A percentile compares a stretch with the other conserved stretches of the same genome.
Evolutionary conservation across 1,140 invertebrate species (phyloP).

Genomic region (Drosophila parabipectinata): DNA sequence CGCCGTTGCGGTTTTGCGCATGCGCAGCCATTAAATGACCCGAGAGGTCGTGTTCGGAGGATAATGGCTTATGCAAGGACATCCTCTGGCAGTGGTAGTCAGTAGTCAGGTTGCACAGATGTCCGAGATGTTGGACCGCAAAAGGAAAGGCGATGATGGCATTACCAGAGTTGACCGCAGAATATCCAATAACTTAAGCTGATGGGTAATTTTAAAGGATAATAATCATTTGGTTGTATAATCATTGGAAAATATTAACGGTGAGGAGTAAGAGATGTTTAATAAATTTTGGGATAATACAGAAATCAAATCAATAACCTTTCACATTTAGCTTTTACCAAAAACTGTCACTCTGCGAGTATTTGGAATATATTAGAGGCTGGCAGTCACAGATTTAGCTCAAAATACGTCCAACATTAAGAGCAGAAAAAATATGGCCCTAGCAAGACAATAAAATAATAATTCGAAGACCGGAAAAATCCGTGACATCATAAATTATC

Average conservation of each 20-base stretch:
- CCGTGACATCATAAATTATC: slow-evolving; percentile 83
- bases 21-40: slow-evolving; percentile 55
- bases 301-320: background rate
- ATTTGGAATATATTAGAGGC: slow-evolving; percentile 24
- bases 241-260: background rate
- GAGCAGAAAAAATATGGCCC: slow-evolving; percentile 31
- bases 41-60: slow-evolving; percentile 36
- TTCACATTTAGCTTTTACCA: slow-evolving; percentile 12
- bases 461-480: slow-evolving; percentile 63
- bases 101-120: slow-evolving; percentile 33
- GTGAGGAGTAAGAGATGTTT: too few species aligned
- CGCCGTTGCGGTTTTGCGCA: slow-evolving; percentile 55
- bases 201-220: slow-evolving; percentile 25
- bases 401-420: slow-evolving; percentile 30
- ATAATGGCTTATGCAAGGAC: slow-evolving; percentile 64
- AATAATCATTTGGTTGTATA: slow-evolving; percentile 14
- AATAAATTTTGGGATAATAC: too few species aligned
- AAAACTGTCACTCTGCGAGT: slow-evolving; percentile 14
- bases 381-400: slow-evolving; percentile 1
- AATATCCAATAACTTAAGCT: slow-evolving; percentile 36
- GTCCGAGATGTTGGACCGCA: slow-evolving; percentile 13
- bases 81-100: background rate
- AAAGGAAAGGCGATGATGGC: slow-evolving; percentile 22
- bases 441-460: slow-evolving; percentile 65
- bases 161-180: slow-evolving; percentile 29